phyloP scores from a whole-genome alignment of 2,797 vertebrate genomes.

The Phoeniculus purpureus region DNA sequence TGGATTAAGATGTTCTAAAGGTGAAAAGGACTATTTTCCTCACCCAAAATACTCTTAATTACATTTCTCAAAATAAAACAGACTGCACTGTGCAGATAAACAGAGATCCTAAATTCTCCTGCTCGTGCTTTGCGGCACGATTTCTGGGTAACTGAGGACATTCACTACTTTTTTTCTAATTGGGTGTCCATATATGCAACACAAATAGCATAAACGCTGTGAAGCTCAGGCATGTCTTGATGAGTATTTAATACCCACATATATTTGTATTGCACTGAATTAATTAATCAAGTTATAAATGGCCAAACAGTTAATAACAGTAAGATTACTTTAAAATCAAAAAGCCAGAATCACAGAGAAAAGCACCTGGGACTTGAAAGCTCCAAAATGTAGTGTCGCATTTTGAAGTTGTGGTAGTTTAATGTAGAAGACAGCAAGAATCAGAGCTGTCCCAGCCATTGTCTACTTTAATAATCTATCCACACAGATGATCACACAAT shows the following conservation, averaged over 20 bases:
- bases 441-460: neutral
- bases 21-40: neutral
- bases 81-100: neutral
- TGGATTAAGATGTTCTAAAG: neutral
- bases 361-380: neutral
- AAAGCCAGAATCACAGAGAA: neutral
- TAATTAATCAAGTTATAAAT: neutral
- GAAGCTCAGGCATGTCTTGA: neutral
- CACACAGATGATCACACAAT: neutral
- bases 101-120: neutral
- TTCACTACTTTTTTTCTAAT: neutral
- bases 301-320: neutral
- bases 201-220: neutral
- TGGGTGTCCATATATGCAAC: neutral
- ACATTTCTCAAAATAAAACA: neutral
- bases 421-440: neutral
- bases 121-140: neutral
- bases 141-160: neutral
- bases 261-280: neutral
- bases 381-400: neutral
- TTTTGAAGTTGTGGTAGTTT: neutral
- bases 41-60: neutral
- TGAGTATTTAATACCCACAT: neutral
- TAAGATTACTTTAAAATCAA: neutral
- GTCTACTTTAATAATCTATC: neutral